Percentiles rank a stretch among this genome's conserved stretches.
These are phyloP conservation scores for Bothrops jararaca DNA, from an alignment of 2,113 vertebrate genomes.

Conservation along the genomic window DNA sequence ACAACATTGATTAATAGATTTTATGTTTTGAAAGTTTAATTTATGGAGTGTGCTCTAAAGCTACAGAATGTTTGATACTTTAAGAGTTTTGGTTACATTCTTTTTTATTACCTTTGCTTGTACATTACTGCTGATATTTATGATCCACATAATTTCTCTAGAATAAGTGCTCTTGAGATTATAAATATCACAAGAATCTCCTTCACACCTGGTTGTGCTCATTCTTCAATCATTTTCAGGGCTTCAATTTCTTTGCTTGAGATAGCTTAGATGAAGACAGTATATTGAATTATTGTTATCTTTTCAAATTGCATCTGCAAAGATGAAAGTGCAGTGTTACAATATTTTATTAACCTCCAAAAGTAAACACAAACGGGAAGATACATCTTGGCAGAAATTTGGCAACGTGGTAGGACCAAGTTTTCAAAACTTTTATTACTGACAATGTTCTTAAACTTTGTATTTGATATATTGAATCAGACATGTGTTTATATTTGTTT, in stretches of 20 bases:
- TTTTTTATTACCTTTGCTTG: constrained; percentile 15
- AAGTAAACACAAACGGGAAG: constrained; percentile 20
- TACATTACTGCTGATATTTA: not conserved
- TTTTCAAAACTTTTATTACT: not conserved
- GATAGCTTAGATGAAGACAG: not conserved
- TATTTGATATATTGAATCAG: not conserved
- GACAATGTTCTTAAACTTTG: not conserved
- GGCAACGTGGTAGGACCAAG: not conserved
- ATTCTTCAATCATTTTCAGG: constrained; percentile 23
- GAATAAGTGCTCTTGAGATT: constrained; percentile 13
- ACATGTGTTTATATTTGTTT: not conserved
- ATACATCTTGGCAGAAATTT: constrained; percentile 13
- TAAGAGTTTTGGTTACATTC: constrained; percentile 5
- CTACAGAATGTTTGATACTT: not conserved
- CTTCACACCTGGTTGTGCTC: constrained; percentile 29
- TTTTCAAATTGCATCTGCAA: not conserved
- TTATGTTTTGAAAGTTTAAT: not conserved
- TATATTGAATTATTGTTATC: constrained; percentile 8
- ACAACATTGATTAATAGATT: constrained; percentile 3
- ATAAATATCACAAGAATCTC: constrained; percentile 29
- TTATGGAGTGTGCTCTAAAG: not conserved
- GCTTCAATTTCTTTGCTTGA: constrained; percentile 8
- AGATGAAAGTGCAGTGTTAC: not conserved
- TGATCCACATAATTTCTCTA: constrained; percentile 3
- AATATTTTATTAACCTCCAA: constrained; percentile 33